Conservation (phyloP, 2,888 invertebrate species). For the Fabriciana adippe region DNA sequence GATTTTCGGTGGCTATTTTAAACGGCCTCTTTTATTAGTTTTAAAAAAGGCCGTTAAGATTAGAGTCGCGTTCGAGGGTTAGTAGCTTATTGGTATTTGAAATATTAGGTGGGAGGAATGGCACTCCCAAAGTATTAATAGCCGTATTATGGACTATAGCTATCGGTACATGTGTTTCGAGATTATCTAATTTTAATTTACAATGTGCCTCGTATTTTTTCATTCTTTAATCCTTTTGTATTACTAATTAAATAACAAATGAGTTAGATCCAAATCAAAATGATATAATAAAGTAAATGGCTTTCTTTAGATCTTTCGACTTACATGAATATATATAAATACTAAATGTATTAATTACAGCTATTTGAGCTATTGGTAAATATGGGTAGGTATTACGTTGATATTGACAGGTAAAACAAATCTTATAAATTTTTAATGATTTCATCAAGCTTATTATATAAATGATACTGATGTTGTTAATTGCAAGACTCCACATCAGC, state of each 20-base stretch:
- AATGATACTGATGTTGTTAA: conserved; percentile 63
- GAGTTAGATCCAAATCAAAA: background rate
- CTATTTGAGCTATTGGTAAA: background rate
- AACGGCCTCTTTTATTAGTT: conserved; percentile 80
- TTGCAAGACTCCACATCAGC: conserved; percentile 11
- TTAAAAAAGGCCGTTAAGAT: conserved; percentile 81
- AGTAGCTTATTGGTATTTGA: conserved; percentile 72
- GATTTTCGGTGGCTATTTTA: conserved; percentile 79
- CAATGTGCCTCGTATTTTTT: conserved; percentile 32
- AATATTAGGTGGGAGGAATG: conserved; percentile 72
- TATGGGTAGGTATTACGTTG: background rate
- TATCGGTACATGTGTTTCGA: conserved; percentile 29
- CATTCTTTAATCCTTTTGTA: background rate
- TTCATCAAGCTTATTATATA: conserved; percentile 56
- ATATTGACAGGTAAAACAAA: background rate
- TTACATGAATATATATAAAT: background rate
- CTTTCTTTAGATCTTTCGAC: background rate
- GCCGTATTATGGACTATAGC: conserved; percentile 31
- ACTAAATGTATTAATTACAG: background rate
- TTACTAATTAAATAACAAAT: background rate
- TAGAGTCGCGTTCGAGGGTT: conserved; percentile 66
- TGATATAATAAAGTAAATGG: background rate
- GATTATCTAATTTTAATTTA: conserved; percentile 19
- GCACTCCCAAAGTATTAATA: conserved; percentile 49
- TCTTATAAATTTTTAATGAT: background rate